phyloP scores from a whole-genome alignment of 2,888 invertebrate species.

The Criorhina ranunculi region DNA sequence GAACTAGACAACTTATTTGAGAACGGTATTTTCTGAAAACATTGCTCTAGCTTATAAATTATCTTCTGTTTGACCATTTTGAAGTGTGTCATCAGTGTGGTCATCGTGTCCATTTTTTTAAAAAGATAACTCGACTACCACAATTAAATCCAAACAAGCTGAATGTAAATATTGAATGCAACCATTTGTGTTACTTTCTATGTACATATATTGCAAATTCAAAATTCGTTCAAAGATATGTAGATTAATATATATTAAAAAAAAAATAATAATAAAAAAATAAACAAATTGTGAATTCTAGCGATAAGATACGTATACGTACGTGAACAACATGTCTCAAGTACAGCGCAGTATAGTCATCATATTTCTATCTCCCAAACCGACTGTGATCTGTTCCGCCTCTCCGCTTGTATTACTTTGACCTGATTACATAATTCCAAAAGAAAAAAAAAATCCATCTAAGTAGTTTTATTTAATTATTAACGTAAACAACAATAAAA shows the following conservation, averaged over 20 bases:
- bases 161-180: too few species aligned
- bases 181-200: neutral
- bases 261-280: too few species aligned
- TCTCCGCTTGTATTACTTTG: conserved; percentile 21
- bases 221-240: conserved; percentile 35
- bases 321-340: conserved; percentile 26
- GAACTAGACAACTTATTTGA: too few species aligned
- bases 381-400: conserved; percentile 29
- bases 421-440: conserved; percentile 35
- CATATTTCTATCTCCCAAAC: conserved; percentile 51
- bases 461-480: neutral
- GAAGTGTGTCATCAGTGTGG: neutral
- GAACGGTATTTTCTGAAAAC: too few species aligned
- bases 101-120: conserved; percentile 3
- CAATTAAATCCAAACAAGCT: neutral
- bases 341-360: conserved; percentile 37
- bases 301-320: conserved; percentile 63
- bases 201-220: conserved; percentile 13
- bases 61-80: neutral
- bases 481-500: neutral
- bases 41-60: neutral
- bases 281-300: conserved; percentile 43
- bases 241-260: conserved; percentile 31
- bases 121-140: conserved; percentile 4
- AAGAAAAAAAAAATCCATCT: neutral